These are phyloP conservation scores for Eupithecia pulchellata DNA, from an alignment of 2,888 invertebrate species.

Conservation along the genomic window DNA sequence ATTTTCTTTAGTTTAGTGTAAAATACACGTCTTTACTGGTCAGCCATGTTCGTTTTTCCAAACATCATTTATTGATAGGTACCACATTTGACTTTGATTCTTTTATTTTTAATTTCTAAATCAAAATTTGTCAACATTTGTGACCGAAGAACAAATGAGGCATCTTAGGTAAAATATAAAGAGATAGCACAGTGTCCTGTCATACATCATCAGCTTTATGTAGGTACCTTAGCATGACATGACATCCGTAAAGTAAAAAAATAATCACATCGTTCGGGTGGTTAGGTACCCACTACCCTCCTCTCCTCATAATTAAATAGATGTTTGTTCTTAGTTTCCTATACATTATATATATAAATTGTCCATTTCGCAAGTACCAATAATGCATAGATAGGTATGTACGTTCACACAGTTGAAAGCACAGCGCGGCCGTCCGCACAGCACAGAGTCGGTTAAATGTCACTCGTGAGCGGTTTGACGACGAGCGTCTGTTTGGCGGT, in stretches of 20 bases:
- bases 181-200: neutral
- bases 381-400: neutral
- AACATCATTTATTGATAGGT: no score
- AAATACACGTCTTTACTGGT: no score
- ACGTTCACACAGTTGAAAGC: neutral
- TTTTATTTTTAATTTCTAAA: no score
- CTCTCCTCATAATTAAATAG: no score
- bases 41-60: no score
- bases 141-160: neutral
- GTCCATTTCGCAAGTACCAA: neutral
- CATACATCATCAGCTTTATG: neutral
- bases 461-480: slow-evolving; percentile 23
- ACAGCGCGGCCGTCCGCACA: neutral
- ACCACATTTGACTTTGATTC: no score
- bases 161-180: neutral
- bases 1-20: no score
- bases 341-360: neutral
- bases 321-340: no score
- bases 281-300: no score
- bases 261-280: no score
- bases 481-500: slow-evolving; percentile 28
- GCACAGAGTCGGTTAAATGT: slow-evolving; percentile 7
- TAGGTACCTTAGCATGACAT: neutral
- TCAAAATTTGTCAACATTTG: neutral
- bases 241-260: no score